These are phyloP conservation scores for Didymodactylos carnosus DNA, from an alignment of 2,888 invertebrate species.

Conservation along the genomic window DNA sequence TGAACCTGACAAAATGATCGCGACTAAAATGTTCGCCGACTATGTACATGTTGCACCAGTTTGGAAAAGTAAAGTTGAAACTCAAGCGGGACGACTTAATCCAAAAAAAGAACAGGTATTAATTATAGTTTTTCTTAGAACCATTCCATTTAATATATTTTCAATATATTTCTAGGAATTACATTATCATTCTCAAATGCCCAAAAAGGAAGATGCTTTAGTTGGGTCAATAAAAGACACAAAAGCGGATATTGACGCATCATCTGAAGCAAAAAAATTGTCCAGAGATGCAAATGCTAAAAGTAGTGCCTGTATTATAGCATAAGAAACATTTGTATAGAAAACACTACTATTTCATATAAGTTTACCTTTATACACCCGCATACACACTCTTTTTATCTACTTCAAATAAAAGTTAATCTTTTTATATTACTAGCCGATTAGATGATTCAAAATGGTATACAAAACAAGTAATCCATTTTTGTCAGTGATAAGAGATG, in stretches of 20 bases:
- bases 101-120: neutral
- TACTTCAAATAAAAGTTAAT: too few species aligned
- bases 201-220: neutral
- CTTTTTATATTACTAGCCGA: too few species aligned
- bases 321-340: too few species aligned
- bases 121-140: neutral
- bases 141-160: neutral
- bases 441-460: too few species aligned
- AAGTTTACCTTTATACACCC: too few species aligned
- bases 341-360: too few species aligned
- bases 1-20: neutral
- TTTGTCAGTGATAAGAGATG: too few species aligned
- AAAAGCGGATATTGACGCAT: neutral
- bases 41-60: neutral
- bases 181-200: neutral
- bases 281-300: neutral
- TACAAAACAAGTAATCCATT: too few species aligned
- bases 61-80: neutral
- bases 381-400: too few species aligned
- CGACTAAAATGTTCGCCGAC: neutral
- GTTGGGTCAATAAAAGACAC: neutral
- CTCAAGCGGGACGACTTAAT: neutral
- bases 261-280: neutral
- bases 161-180: neutral
- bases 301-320: neutral